A percentile compares a stretch with the other conserved stretches of the same genome.
Evolutionary conservation across 2,888 invertebrate species (phyloP).

Genomic region (Antitype chi): DNA sequence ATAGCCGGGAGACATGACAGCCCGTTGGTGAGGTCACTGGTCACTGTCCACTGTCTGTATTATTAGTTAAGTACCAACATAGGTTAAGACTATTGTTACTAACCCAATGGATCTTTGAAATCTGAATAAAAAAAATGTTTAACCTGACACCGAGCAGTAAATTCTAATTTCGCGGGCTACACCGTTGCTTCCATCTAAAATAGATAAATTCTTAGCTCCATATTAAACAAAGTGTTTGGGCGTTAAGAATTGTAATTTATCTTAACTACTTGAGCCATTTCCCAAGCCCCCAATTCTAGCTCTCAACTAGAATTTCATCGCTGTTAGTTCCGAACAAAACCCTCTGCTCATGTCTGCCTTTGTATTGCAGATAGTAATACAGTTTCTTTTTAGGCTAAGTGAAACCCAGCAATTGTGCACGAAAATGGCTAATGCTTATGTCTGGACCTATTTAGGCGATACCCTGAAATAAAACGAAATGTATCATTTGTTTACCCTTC

Average conservation of each 20-base stretch:
- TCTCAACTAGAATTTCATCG: conserved; percentile 6
- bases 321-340: conserved; percentile 6
- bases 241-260: background rate
- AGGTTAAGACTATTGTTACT: too few relatives aligned
- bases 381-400: conserved; percentile 47
- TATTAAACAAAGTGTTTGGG: background rate
- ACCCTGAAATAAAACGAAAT: conserved; percentile 43
- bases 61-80: too few relatives aligned
- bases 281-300: background rate
- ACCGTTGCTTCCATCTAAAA: background rate
- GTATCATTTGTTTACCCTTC: conserved; percentile 39
- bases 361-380: conserved; percentile 6
- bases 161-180: too few relatives aligned
- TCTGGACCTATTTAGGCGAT: conserved; percentile 1
- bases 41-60: background rate
- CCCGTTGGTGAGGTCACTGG: too few relatives aligned
- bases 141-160: too few relatives aligned
- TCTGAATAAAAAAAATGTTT: too few relatives aligned
- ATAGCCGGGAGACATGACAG: too few relatives aligned
- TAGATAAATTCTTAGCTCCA: background rate
- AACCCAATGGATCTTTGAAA: too few relatives aligned
- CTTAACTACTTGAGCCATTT: background rate
- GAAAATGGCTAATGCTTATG: conserved; percentile 13
- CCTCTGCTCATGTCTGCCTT: conserved; percentile 9
- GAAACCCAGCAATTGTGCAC: conserved; percentile 1